Evolutionary conservation across 2,888 invertebrate species (phyloP), one percentile per base, ranked within the genome.

Genomic region (Rapana venosa): DNA sequence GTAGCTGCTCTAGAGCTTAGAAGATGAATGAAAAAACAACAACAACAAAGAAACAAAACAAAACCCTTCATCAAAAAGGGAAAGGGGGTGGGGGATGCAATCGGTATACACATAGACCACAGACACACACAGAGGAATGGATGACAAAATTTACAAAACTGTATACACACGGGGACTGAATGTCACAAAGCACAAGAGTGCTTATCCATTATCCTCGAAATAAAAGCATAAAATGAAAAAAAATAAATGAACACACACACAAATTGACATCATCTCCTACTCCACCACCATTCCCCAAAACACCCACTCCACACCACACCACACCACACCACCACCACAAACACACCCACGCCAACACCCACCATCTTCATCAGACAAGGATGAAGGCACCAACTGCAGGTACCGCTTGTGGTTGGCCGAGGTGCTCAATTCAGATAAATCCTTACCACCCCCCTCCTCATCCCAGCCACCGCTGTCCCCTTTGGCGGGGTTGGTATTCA

Each of bases 401-500:
- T 93, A 94, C 85, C 88, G 92, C 15, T 93, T 88, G 88, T 93
- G 93, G 87, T 94, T 94, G 32, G 90, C 91, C 4, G 92, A 91
- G 26, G 93, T 93, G 88, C 91, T 90, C 32, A 91, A 90, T 20
- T 86, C 79, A 35, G 91, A 92, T 32, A 90, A 89, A 70, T 90
- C 90, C 81, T 47, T 83, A 47, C 81, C 6, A 74, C 35, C 35
- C 36, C n/a, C 35, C 13, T 32, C 32, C 8, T 74, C 26, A 11
- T 74, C 26, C 74, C n/a, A 26, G 4, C n/a, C 26, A n/a, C 74
- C 74, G n/a, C 77, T 26, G 87, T 30, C 35, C 70, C 66, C 74
- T 87, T 15, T 36, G 20, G n/a, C 32, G 13, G 5, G 58, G 35
- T 87, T 13, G n/a, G 74, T 35, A 56, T 87, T 87, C 74, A 87